These are phyloP conservation scores for Aphelenchoides avenae DNA, from an alignment of 1,140 invertebrate species.

Conservation along the genomic window DNA sequence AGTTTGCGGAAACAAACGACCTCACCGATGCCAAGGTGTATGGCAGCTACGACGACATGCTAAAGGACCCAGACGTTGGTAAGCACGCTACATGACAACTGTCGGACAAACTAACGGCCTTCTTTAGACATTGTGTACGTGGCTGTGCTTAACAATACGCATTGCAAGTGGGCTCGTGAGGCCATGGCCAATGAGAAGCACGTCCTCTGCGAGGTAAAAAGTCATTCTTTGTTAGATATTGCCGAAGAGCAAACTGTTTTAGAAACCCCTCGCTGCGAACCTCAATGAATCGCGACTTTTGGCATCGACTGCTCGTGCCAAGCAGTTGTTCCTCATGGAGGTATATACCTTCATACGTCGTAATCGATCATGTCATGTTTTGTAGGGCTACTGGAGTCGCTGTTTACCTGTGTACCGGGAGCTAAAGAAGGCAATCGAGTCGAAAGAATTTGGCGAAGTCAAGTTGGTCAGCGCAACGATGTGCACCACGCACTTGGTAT, in stretches of 20 bases:
- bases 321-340: constrained; percentile 25
- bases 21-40: constrained; percentile 6
- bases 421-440: not conserved
- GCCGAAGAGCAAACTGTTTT: no score
- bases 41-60: constrained; percentile 16
- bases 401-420: constrained; percentile 12
- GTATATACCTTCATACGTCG: not conserved
- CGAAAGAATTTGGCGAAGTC: constrained; percentile 2
- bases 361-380: not conserved
- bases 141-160: constrained; percentile 14
- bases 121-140: constrained; percentile 28
- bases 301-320: constrained; percentile 16
- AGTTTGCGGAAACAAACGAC: constrained; percentile 3
- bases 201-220: constrained; percentile 31
- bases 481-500: not conserved
- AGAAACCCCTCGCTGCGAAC: constrained; percentile 33
- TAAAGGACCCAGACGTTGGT: constrained; percentile 7
- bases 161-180: constrained; percentile 1
- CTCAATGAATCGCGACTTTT: constrained; percentile 24
- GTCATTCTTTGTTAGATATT: no score
- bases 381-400: constrained; percentile 12
- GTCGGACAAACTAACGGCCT: constrained; percentile 1
- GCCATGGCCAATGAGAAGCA: constrained; percentile 28
- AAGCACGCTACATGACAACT: not conserved
- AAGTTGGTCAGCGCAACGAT: constrained; percentile 7